These are phyloP conservation scores for Ameiurus melas DNA, from an alignment of 2,113 vertebrate genomes.

Conservation along the genomic window DNA sequence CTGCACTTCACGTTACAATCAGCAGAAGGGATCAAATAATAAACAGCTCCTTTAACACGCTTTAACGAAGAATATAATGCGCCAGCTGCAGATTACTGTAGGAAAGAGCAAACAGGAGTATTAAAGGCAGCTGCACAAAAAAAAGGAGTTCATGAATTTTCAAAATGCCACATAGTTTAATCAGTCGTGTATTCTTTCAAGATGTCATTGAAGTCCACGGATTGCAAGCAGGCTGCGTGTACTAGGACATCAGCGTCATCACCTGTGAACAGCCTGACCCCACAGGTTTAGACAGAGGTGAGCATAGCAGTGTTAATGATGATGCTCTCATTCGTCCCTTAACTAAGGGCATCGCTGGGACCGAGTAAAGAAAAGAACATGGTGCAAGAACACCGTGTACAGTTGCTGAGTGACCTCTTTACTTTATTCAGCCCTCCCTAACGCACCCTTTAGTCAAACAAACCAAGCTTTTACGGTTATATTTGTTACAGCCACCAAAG, in stretches of 20 bases:
- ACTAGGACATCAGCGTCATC: not conserved
- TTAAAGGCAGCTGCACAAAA: not conserved
- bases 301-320: not conserved
- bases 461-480: not conserved
- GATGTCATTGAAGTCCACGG: not conserved
- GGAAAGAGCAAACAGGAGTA: not conserved
- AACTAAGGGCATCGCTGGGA: not conserved
- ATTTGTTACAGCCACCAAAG: not conserved
- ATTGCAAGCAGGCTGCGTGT: not conserved
- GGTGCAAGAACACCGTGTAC: slow-evolving; percentile 1
- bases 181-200: not conserved
- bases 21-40: not conserved
- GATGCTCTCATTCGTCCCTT: not conserved
- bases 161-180: not conserved
- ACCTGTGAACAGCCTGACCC: not conserved
- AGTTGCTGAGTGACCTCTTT: not conserved
- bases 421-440: not conserved
- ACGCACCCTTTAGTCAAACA: not conserved
- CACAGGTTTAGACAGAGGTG: not conserved
- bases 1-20: not conserved
- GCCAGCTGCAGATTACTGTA: not conserved
- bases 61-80: not conserved
- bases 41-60: not conserved
- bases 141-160: not conserved
- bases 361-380: not conserved